Evolutionary conservation across 1,140 invertebrate genomes (phyloP).

Genomic region (Neocloeon triangulifer): DNA sequence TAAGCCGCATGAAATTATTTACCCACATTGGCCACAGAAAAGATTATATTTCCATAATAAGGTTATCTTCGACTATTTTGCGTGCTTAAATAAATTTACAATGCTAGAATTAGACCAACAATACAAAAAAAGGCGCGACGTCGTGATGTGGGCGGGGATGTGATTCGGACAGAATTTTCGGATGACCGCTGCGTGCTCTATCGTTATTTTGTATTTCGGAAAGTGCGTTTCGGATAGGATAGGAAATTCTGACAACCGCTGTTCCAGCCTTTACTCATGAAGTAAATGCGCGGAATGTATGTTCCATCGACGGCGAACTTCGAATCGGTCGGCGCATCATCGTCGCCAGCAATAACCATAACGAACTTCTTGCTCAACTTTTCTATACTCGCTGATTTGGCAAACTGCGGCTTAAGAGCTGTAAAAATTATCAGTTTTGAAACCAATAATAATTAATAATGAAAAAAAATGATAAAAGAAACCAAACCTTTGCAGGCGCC

Average conservation of each 20-base stretch:
- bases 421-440: background rate
- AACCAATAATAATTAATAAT: background rate
- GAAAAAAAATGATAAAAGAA: background rate
- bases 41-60: no score
- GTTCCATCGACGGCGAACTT: constrained; percentile 28
- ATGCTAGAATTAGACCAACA: no score
- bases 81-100: no score
- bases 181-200: constrained; percentile 1
- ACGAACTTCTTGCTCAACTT: constrained; percentile 28
- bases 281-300: constrained; percentile 31
- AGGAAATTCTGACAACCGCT: no score
- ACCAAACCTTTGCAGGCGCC: constrained; percentile 27
- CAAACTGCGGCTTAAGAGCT: constrained; percentile 29
- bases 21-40: no score
- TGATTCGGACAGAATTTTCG: background rate
- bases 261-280: constrained; percentile 16
- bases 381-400: constrained; percentile 24
- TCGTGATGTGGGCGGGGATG: no score
- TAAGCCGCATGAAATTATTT: no score
- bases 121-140: no score
- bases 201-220: background rate
- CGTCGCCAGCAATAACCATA: constrained; percentile 31
- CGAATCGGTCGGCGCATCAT: constrained; percentile 22
- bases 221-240: no score
- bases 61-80: no score